Percentiles rank a stretch among this genome's conserved stretches.
Conservation (phyloP, 2,113 vertebrate genomes). For the Notothenia coriiceps region DNA sequence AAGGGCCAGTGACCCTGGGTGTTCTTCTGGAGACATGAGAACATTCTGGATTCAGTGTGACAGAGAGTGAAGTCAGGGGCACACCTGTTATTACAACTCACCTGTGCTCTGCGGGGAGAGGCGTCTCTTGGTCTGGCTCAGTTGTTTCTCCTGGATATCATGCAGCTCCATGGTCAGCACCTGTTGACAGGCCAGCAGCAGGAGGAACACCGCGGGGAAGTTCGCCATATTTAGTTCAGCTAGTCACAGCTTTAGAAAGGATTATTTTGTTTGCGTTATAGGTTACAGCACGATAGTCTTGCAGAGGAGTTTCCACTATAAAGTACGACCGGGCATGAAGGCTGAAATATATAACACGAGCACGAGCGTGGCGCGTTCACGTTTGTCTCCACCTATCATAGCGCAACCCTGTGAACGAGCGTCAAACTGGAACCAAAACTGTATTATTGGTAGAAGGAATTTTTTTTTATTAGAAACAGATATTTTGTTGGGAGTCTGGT, state of each 20-base stretch:
- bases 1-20: not conserved
- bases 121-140: conserved; percentile 82
- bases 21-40: not conserved
- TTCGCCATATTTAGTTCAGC: conserved; percentile 67
- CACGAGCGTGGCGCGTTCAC: conserved; percentile 47
- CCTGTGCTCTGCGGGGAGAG: conserved; percentile 92
- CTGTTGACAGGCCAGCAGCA: conserved; percentile 79
- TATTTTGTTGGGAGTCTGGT: not conserved
- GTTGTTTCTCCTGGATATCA: conserved; percentile 85
- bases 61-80: not conserved
- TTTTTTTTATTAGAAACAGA: not conserved
- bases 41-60: not conserved
- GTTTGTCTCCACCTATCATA: conserved; percentile 64
- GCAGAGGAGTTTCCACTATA: not conserved
- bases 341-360: conserved; percentile 37
- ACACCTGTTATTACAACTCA: conserved; percentile 64
- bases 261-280: not conserved
- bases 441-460: conserved; percentile 34
- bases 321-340: not conserved
- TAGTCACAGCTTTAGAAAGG: no score
- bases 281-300: not conserved
- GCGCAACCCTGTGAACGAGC: conserved; percentile 47
- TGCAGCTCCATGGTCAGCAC: conserved; percentile 80
- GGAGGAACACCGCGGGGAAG: conserved; percentile 75
- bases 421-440: conserved; percentile 30